These are phyloP conservation scores for Lepidurus arcticus DNA, from an alignment of 1,140 invertebrate genomes.

Conservation along the genomic window DNA sequence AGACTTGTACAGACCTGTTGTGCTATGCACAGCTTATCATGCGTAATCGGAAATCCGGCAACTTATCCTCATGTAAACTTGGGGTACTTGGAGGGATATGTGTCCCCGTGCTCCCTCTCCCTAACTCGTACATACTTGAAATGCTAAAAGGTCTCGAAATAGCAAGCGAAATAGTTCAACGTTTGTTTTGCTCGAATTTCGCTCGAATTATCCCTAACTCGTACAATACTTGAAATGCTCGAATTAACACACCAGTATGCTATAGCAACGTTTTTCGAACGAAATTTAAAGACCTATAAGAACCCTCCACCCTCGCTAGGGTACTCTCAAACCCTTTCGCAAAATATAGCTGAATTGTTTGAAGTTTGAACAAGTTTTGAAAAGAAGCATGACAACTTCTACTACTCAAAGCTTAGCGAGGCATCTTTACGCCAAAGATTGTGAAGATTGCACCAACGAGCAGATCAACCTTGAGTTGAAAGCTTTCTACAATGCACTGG, in stretches of 20 bases:
- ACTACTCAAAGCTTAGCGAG: background rate
- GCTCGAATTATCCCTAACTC: background rate
- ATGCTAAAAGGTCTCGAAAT: background rate
- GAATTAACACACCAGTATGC: background rate
- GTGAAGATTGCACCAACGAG: background rate
- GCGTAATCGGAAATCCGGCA: too few species aligned
- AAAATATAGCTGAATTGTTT: too few species aligned
- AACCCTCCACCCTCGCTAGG: background rate
- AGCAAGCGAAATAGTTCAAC: background rate
- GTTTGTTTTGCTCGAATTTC: background rate
- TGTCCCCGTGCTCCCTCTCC: too few species aligned
- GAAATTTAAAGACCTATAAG: background rate
- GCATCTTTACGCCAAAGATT: background rate
- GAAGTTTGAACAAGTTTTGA: too few species aligned
- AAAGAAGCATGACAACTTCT: too few species aligned
- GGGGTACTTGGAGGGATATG: too few species aligned
- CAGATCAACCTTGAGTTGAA: background rate
- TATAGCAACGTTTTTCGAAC: background rate
- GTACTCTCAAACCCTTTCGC: background rate
- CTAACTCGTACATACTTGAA: too few species aligned
- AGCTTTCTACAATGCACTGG: background rate
- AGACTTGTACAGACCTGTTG: background rate
- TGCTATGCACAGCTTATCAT: too few species aligned
- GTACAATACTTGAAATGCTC: too few species aligned
- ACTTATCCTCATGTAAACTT: too few species aligned